phyloP scores from a whole-genome alignment of 1,140 invertebrate species.

The Trichogramma pretiosum region DNA sequence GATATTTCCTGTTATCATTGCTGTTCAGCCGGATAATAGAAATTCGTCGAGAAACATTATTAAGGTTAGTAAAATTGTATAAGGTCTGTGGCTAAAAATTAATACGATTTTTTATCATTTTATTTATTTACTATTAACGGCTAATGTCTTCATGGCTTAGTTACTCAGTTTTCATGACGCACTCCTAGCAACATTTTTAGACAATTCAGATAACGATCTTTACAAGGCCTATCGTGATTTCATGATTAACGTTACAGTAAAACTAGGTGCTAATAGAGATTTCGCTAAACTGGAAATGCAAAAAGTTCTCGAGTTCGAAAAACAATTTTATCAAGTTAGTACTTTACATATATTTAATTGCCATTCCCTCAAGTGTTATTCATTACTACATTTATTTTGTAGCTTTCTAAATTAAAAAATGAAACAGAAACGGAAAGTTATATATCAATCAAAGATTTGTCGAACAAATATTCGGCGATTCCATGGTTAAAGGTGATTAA shows the following conservation, averaged over 20 bases:
- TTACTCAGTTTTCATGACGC: background rate
- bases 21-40: background rate
- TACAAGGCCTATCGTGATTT: background rate
- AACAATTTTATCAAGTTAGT: slow-evolving; percentile 49
- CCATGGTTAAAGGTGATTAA: slow-evolving; percentile 3
- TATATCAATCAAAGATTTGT: background rate
- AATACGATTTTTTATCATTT: background rate
- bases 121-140: background rate
- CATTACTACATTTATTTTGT: no score
- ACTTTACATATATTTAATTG: no score
- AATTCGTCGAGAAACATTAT: slow-evolving; percentile 2
- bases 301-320: slow-evolving; percentile 54
- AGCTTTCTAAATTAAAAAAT: background rate
- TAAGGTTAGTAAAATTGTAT: slow-evolving; percentile 48
- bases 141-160: background rate
- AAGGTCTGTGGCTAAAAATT: slow-evolving; percentile 65
- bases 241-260: background rate
- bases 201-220: background rate
- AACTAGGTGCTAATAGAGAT: slow-evolving; percentile 45
- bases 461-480: background rate
- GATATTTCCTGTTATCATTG: background rate
- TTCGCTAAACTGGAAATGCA: slow-evolving; percentile 44
- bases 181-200: no score
- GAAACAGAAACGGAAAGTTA: background rate
- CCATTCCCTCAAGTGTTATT: no score